These are phyloP conservation scores for Crotalus horridus DNA, from an alignment of 2,113 vertebrate species.

Conservation along the genomic window DNA sequence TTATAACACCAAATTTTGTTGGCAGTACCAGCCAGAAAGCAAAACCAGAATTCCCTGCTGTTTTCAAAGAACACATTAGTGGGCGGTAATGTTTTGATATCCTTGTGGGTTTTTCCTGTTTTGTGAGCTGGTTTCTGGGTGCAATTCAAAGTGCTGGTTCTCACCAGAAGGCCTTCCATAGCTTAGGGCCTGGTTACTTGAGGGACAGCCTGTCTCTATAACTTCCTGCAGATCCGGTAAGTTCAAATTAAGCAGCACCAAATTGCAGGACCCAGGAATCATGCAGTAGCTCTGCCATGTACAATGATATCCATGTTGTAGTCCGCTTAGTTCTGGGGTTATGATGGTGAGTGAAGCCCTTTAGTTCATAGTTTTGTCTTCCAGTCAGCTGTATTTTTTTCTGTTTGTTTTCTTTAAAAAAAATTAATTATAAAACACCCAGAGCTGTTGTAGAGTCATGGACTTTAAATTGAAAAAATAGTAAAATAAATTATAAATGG, in stretches of 20 bases:
- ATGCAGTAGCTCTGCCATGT: neutral
- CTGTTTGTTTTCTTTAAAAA: neutral
- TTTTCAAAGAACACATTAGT: neutral
- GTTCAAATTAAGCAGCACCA: neutral
- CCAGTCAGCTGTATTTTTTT: neutral
- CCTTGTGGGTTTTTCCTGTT: neutral
- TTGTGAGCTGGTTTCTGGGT: neutral
- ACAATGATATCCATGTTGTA: neutral
- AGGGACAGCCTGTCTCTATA: neutral
- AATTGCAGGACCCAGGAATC: neutral
- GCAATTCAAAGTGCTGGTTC: neutral
- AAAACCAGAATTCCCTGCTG: too few relatives aligned
- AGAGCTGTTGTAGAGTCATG: neutral
- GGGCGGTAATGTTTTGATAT: too few relatives aligned
- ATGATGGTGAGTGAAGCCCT: neutral
- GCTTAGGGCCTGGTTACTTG: neutral
- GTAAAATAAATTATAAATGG: neutral
- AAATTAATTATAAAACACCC: neutral
- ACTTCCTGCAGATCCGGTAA: neutral
- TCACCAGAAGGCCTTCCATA: neutral
- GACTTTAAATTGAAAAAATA: neutral
- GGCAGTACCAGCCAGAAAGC: neutral
- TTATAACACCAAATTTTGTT: neutral
- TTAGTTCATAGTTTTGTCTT: neutral
- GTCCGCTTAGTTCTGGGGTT: neutral